phyloP scores from a whole-genome alignment of 2,113 vertebrate genomes.

The Anolis sagrei region DNA sequence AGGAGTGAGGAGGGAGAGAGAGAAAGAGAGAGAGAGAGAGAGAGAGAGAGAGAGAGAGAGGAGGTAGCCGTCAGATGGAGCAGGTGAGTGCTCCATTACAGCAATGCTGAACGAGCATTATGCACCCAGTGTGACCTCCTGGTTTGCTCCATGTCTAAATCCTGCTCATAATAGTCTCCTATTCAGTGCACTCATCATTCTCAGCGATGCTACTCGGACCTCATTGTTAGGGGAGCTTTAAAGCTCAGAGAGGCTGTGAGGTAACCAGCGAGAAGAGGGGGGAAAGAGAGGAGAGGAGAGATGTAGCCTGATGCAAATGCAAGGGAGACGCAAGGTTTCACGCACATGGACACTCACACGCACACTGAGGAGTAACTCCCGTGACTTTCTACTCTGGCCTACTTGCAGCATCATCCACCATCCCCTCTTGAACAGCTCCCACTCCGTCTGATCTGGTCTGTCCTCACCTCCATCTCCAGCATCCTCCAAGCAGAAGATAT shows the following conservation, averaged over 20 bases:
- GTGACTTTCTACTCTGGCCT: conserved; percentile 43
- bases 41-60: not conserved
- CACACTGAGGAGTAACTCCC: conserved; percentile 23
- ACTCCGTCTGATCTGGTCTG: conserved; percentile 20
- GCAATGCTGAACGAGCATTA: conserved; percentile 68
- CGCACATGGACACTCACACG: not conserved
- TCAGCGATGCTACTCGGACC: conserved; percentile 66
- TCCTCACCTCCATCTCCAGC: conserved; percentile 47
- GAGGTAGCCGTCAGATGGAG: conserved; percentile 54
- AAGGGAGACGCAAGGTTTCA: not conserved
- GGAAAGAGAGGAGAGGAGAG: conserved; percentile 73
- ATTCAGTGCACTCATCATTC: conserved; percentile 62
- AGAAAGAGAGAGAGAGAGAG: not conserved
- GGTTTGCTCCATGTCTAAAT: conserved; percentile 66
- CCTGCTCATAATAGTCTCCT: conserved; percentile 70
- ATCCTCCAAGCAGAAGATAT: conserved; percentile 32
- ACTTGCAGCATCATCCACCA: not conserved
- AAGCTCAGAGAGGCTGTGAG: conserved; percentile 68
- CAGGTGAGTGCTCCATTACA: conserved; percentile 74
- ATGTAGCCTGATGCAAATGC: conserved; percentile 27
- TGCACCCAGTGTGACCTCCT: conserved; percentile 66
- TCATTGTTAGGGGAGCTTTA: conserved; percentile 77
- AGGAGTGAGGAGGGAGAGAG: not conserved
- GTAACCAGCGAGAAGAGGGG: conserved; percentile 50
- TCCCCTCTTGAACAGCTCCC: conserved; percentile 25